phyloP scores from a whole-genome alignment of 2,888 invertebrate species.

The Steinernema hermaphroditum region DNA sequence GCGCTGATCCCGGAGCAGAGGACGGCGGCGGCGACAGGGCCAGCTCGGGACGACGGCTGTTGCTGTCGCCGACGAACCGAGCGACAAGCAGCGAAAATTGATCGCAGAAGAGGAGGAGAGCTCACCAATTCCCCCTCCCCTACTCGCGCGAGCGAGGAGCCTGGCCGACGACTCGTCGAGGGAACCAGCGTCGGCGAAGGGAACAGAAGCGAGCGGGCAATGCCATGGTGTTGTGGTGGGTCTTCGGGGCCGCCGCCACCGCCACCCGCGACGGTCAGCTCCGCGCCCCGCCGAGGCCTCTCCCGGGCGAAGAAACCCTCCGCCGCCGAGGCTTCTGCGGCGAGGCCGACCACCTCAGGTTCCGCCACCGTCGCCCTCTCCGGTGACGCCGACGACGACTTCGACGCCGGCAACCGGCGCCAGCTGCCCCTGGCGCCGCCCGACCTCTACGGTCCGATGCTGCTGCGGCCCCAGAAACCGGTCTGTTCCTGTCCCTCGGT shows the following conservation, averaged over 20 bases:
- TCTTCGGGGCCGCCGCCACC: not conserved
- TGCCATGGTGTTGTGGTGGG: conserved; percentile 4
- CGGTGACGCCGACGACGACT: conserved; percentile 6
- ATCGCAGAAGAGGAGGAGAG: conserved; percentile 12
- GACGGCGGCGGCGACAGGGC: not conserved
- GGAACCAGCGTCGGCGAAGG: not conserved
- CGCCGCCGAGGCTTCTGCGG: not conserved
- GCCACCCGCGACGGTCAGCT: not conserved
- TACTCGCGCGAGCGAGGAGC: conserved; percentile 14
- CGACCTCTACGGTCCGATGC: conserved; percentile 56
- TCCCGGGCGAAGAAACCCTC: not conserved
- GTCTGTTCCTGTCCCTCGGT: conserved; percentile 32
- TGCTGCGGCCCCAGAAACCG: conserved; percentile 48
- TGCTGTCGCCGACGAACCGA: conserved; percentile 5
- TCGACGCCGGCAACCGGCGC: not conserved
- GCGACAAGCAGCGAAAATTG: conserved; percentile 16
- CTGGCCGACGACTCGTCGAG: not conserved
- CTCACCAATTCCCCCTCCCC: not conserved
- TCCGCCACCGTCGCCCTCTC: not conserved
- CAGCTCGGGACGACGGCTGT: not conserved
- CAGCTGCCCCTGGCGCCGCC: conserved; percentile 37
- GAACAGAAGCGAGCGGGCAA: not conserved
- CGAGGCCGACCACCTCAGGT: not conserved
- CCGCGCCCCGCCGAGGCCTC: not conserved
- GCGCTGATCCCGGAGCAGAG: not conserved